Conservation (phyloP, 2,797 vertebrate genomes). For the Spizella passerina region DNA sequence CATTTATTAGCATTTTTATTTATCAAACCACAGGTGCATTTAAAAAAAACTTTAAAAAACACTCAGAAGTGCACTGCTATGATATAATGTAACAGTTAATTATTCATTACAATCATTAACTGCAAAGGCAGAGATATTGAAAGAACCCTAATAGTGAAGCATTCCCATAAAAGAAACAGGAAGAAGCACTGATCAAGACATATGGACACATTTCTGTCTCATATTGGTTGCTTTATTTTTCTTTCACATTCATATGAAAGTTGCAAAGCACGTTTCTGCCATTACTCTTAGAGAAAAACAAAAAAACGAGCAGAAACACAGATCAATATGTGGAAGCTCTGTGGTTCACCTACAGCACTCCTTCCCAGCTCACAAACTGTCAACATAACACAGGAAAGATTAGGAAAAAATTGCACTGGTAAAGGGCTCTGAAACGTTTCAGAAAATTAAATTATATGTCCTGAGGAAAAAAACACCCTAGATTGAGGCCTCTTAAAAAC, state of each 20-base stretch:
- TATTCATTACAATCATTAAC: background rate
- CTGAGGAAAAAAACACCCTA: background rate
- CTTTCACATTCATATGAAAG: background rate
- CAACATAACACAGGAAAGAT: background rate
- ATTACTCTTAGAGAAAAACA: background rate
- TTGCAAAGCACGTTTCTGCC: background rate
- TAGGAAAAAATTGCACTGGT: background rate
- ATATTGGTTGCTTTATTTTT: background rate
- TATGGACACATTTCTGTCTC: background rate
- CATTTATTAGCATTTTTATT: background rate
- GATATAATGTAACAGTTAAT: background rate
- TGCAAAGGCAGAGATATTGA: background rate
- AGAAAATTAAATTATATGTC: background rate
- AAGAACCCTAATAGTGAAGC: background rate
- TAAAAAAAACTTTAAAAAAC: background rate
- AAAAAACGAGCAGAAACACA: background rate
- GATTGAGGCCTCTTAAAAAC: background rate
- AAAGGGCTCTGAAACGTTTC: background rate
- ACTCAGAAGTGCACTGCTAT: background rate
- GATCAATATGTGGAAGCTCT: background rate
- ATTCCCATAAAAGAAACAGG: background rate
- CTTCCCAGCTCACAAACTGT: background rate
- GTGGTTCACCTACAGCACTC: fast-evolving
- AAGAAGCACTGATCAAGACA: background rate
- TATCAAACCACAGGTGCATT: background rate